Evolutionary conservation across 23 tunicate genomes (phyloP).

Genomic region (Oikopleura albicans): DNA sequence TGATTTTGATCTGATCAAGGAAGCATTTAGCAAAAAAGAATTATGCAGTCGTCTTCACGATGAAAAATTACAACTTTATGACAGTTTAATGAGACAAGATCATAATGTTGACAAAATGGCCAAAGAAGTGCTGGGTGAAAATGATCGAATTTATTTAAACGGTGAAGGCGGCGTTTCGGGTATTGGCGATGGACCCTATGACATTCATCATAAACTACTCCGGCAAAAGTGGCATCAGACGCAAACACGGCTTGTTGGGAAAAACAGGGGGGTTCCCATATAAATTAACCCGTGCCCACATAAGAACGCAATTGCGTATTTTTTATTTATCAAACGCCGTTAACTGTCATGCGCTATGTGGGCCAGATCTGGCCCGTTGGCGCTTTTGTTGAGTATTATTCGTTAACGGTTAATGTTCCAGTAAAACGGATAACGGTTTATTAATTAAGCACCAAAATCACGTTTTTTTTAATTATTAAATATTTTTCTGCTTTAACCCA

Average conservation of each 20-base stretch:
- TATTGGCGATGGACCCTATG: constrained; percentile 6
- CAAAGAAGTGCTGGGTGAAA: not conserved
- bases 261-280: too few species aligned
- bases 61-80: not conserved
- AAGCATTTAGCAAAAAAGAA: not conserved
- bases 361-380: too few species aligned
- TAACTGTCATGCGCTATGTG: too few species aligned
- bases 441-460: too few species aligned
- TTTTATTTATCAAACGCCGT: too few species aligned
- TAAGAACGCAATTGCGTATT: too few species aligned
- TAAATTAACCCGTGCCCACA: too few species aligned
- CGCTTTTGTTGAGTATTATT: too few species aligned
- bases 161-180: not conserved
- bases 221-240: not conserved
- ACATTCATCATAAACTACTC: not conserved
- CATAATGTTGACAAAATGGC: not conserved
- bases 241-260: not conserved
- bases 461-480: too few species aligned
- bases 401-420: too few species aligned
- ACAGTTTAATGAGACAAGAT: not conserved
- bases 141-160: not conserved
- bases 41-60: not conserved
- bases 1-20: not conserved
- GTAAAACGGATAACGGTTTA: too few species aligned
- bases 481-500: too few species aligned